Evolutionary conservation across 2,888 invertebrate genomes (phyloP), one percentile per base, ranked within the genome.

Genomic region (Drosophila anomelani): DNA sequence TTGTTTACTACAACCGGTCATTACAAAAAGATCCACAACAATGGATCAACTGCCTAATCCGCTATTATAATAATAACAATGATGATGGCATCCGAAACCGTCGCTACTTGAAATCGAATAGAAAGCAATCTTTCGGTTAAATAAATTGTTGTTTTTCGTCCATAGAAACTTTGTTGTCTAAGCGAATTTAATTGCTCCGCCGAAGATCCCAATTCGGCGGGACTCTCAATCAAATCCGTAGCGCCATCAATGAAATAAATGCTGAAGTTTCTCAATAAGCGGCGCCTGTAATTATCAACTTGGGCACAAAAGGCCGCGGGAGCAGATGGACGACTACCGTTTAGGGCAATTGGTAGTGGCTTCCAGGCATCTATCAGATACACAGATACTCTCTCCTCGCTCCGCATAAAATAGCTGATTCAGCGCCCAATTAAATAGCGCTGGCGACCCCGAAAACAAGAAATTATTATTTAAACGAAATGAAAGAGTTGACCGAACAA

Each of bases 381-480:
- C 60, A 54, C 54, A 68, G 80, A 85, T 73, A 75, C 56, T 43
- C 61, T 62, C 59, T 54, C 58, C 36, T 38, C 20, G 12, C 34
- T n/a, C 23, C 17, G 39, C 36, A 39, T 54, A 71, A 85, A 90
- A 87, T 90, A 88, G 91, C 90, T 91, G 91, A 90, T 83, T 91
- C 90, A 91, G 79, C 89, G 76, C 67, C 80, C 90, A 90, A 91
- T 91, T 91, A 91, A 77, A 80, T 78, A 77, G 47, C 51, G 69
- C 23, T 47, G 59, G 73, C 77, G 77, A 77, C 76, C 73, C 60
- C 73, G 61, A 66, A 66, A 69, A 55, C 58, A 41, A 68, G 32
- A 68, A 46, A 69, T 68, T 41, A 29, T 57, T 69, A 67, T 67
- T 73, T 64, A 57, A 67, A 76, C 67, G 53, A 77, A 57, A 71